Evolutionary conservation across 2,113 vertebrate species (phyloP).

Genomic region (Craseonycteris thonglongyai): DNA sequence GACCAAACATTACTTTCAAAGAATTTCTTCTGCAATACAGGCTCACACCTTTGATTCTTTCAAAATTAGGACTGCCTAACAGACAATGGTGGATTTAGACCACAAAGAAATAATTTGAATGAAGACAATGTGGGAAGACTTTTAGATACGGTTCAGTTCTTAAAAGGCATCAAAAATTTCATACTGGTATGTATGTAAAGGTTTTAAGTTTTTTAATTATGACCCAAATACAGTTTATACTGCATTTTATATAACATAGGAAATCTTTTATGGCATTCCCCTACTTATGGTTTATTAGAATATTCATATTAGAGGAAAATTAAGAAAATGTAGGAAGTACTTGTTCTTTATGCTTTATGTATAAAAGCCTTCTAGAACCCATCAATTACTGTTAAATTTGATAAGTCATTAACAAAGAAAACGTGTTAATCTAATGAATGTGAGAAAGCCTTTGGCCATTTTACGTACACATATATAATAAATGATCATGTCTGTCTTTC

Average conservation of each 20-base stretch:
- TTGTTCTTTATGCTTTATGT: background rate
- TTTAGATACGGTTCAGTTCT: background rate
- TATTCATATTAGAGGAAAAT: background rate
- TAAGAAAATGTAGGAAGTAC: background rate
- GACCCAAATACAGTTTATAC: conserved; percentile 1
- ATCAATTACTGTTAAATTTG: background rate
- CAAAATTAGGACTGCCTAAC: background rate
- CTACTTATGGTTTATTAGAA: background rate
- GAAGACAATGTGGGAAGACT: background rate
- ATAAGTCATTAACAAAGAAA: background rate
- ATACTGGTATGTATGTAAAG: background rate
- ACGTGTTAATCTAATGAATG: background rate
- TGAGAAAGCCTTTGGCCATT: background rate
- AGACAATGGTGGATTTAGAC: background rate
- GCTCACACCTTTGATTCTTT: background rate
- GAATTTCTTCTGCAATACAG: background rate
- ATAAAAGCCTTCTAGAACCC: background rate
- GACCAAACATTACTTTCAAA: conserved; percentile 15
- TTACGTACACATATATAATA: background rate
- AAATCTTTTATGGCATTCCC: background rate
- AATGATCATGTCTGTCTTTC: background rate
- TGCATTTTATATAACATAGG: background rate
- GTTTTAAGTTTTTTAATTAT: background rate
- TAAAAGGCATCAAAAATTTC: background rate
- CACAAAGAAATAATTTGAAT: background rate